These are phyloP conservation scores for Zosterops lateralis DNA, from an alignment of 2,113 vertebrate genomes.

Conservation along the genomic window DNA sequence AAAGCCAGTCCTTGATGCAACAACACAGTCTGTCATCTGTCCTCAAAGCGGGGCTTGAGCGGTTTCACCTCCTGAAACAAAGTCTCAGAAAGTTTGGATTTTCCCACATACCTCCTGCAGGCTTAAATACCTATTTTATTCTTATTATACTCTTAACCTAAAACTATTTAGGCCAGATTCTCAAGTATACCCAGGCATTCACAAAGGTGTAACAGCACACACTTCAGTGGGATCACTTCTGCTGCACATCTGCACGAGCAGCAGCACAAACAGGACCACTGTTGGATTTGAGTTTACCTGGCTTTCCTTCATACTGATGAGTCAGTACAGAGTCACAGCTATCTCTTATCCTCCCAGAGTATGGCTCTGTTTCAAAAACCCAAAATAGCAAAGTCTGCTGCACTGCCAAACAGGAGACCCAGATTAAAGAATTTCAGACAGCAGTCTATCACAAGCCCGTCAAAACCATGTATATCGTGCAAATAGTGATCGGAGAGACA, in stretches of 20 bases:
- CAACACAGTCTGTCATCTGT: neutral
- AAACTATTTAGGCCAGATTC: neutral
- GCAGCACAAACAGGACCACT: neutral
- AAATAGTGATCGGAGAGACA: conserved; percentile 66
- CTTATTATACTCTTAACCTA: neutral
- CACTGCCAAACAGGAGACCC: conserved; percentile 68
- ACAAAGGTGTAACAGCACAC: rapidly evolving
- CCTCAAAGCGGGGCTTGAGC: neutral
- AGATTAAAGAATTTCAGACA: conserved; percentile 71
- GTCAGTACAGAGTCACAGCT: conserved; percentile 49
- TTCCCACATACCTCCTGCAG: neutral
- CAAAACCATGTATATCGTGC: conserved; percentile 64
- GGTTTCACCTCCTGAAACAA: neutral
- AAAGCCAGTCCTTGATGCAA: neutral
- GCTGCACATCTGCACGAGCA: neutral
- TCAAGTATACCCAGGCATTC: neutral
- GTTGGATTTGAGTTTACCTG: neutral
- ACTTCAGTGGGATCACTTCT: neutral
- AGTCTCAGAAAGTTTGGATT: neutral
- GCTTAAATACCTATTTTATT: neutral
- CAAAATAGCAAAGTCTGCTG: conserved; percentile 69
- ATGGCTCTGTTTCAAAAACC: conserved; percentile 65
- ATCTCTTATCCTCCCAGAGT: conserved; percentile 30
- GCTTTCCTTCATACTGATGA: conserved; percentile 48
- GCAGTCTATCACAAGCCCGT: conserved; percentile 71